A percentile compares a stretch with the other conserved stretches of the same genome.
These are phyloP conservation scores for Eciton burchellii DNA, from an alignment of 1,140 invertebrate species.

Conservation along the genomic window DNA sequence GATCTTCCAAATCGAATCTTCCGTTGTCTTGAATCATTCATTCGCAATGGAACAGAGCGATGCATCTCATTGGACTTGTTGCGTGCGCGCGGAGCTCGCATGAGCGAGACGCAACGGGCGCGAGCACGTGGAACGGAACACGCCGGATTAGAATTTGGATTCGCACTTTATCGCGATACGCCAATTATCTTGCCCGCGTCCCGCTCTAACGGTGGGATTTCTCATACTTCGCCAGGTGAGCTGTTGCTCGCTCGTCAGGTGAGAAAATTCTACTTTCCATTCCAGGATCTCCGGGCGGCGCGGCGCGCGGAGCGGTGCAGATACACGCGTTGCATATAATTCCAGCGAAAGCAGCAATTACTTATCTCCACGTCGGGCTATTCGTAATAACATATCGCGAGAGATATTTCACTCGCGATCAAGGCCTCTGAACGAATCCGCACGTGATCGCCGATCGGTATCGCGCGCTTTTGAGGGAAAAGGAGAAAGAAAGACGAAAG, in stretches of 20 bases:
- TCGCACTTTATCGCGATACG: too few relatives aligned
- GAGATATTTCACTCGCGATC: neutral
- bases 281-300: constrained; percentile 14
- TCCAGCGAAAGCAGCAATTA: constrained; percentile 33
- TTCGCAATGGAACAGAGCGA: too few relatives aligned
- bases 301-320: constrained; percentile 20
- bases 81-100: too few relatives aligned
- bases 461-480: constrained; percentile 18
- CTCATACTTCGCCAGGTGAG: constrained; percentile 22
- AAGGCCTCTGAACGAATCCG: neutral
- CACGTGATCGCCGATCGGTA: constrained; percentile 19
- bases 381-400: neutral
- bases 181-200: neutral
- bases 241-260: neutral
- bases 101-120: too few relatives aligned
- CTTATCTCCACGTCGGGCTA: neutral
- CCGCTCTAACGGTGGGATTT: neutral
- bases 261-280: constrained; percentile 46
- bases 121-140: too few relatives aligned
- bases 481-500: constrained; percentile 6
- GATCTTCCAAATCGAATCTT: too few relatives aligned
- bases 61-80: too few relatives aligned
- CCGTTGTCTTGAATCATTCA: too few relatives aligned
- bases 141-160: too few relatives aligned
- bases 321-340: constrained; percentile 38